Conservation (phyloP, 2,113 vertebrate genomes). For the Passer montanus region DNA sequence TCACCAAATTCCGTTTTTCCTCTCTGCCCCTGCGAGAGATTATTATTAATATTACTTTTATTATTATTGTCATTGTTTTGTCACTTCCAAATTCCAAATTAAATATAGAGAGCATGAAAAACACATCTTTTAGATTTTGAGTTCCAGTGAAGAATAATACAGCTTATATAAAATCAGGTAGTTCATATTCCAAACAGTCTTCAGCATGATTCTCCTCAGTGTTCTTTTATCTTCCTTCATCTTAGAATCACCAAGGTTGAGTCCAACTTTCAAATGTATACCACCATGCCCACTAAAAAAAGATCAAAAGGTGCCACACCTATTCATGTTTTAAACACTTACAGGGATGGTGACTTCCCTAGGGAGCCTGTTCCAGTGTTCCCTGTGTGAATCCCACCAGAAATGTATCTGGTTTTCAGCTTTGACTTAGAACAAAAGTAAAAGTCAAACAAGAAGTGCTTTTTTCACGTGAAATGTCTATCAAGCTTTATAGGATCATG, state of each 20-base stretch:
- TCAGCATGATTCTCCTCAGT: neutral
- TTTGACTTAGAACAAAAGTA: neutral
- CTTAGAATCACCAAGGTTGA: neutral
- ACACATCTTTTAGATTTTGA: neutral
- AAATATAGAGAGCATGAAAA: neutral
- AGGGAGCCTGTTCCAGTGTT: neutral
- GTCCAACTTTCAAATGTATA: fast-evolving
- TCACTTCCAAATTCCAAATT: neutral
- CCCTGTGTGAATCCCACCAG: neutral
- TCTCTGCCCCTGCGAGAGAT: neutral
- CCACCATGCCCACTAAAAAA: neutral
- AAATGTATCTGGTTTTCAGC: neutral
- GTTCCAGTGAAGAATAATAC: neutral
- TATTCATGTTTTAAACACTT: neutral
- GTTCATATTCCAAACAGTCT: neutral
- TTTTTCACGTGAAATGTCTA: neutral
- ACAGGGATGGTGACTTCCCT: neutral
- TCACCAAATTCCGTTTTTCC: constrained; percentile 4
- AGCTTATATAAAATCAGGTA: neutral
- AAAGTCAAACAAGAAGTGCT: neutral
- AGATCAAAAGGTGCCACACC: neutral
- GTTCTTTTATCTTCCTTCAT: neutral
- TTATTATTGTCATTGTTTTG: constrained; percentile 16
- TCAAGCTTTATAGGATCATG: neutral
- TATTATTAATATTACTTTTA: constrained; percentile 8